phyloP scores from a whole-genome alignment of 2,888 invertebrate genomes.

The Mythimna vitellina region DNA sequence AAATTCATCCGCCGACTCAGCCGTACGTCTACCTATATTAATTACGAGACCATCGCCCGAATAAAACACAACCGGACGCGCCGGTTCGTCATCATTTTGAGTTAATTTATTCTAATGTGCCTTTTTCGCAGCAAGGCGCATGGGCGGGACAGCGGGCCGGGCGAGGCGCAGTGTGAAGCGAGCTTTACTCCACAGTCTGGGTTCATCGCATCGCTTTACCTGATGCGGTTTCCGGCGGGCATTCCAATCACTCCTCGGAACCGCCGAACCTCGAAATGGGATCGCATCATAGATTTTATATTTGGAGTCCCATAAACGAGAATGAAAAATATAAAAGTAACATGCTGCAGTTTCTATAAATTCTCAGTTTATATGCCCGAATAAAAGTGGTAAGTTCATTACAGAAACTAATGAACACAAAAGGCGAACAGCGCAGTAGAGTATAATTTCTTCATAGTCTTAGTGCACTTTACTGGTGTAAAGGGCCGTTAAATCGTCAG shows the following conservation, averaged over 20 bases:
- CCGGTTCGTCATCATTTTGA: conserved; percentile 73
- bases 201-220: conserved; percentile 80
- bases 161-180: conserved; percentile 59
- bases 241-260: conserved; percentile 75
- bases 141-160: conserved; percentile 63
- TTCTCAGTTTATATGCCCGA: conserved; percentile 8
- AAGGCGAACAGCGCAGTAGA: conserved; percentile 64
- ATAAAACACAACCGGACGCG: conserved; percentile 75
- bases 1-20: conserved; percentile 64
- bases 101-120: conserved; percentile 78
- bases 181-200: conserved; percentile 62
- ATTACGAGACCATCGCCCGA: conserved; percentile 73
- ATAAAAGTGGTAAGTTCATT: conserved; percentile 60
- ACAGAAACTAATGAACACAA: conserved; percentile 70
- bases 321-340: conserved; percentile 21
- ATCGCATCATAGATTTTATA: conserved; percentile 53
- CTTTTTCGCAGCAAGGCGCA: conserved; percentile 73
- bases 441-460: conserved; percentile 73
- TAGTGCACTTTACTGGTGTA: conserved; percentile 72
- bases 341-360: conserved; percentile 12
- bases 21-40: conserved; percentile 66
- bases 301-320: conserved; percentile 35
- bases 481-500: conserved; percentile 78
- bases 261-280: conserved; percentile 60
- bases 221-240: conserved; percentile 85